Percentiles rank a stretch among this genome's conserved stretches.
phyloP scores from a whole-genome alignment of 2,797 vertebrate species.

The Aplochiton taeniatus region DNA sequence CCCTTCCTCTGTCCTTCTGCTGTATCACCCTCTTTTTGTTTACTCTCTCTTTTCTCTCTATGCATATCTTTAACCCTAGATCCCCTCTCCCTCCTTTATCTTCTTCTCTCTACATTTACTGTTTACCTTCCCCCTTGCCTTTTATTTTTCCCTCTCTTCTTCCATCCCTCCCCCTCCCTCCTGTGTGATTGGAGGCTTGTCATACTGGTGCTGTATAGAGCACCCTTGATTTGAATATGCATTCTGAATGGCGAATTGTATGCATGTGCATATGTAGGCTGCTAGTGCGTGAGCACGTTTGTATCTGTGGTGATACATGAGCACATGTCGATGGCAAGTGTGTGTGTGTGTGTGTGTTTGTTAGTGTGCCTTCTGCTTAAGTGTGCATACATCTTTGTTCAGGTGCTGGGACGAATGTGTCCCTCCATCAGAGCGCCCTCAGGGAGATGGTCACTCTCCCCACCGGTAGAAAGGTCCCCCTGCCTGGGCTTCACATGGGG shows the following conservation, averaged over 20 bases:
- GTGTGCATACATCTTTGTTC: background rate
- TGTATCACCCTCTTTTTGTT: background rate
- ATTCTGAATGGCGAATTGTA: constrained; percentile 25
- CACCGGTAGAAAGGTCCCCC: background rate
- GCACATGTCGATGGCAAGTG: no score
- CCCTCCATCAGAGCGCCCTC: background rate
- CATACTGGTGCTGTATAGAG: constrained; percentile 23
- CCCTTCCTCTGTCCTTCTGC: constrained; percentile 1
- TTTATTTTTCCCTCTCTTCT: no score
- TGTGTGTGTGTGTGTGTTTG: background rate
- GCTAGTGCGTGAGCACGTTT: background rate
- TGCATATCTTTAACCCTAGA: no score
- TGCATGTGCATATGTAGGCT: constrained; percentile 5
- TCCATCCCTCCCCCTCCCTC: constrained; percentile 6
- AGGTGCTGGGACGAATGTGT: constrained; percentile 13
- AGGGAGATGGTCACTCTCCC: background rate
- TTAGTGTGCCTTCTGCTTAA: background rate
- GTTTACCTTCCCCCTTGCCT: constrained; percentile 2
- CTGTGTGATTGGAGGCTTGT: constrained; percentile 59
- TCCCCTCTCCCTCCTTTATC: background rate
- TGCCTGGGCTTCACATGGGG: constrained; percentile 12
- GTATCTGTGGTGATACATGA: constrained; percentile 2
- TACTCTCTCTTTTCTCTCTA: background rate
- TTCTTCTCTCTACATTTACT: background rate
- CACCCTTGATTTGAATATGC: constrained; percentile 43